A percentile compares a stretch with the other conserved stretches of the same genome.
Evolutionary conservation across 2,888 invertebrate genomes (phyloP).

Genomic region (Acrobasis repandana): DNA sequence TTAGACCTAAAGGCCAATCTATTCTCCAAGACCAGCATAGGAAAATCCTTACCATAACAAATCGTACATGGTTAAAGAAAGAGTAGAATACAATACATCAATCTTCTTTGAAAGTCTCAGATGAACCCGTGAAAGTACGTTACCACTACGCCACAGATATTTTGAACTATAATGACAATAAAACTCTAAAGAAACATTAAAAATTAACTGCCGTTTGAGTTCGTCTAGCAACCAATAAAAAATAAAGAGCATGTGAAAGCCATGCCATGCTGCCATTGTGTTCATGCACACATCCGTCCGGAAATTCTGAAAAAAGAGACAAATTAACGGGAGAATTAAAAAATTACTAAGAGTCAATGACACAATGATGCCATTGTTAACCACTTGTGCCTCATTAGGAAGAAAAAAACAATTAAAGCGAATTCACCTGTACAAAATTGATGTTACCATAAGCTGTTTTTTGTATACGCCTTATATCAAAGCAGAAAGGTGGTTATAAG

Average conservation of each 20-base stretch:
- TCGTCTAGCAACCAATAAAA: slow-evolving; percentile 4
- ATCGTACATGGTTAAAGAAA: too few species aligned
- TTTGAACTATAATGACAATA: background rate
- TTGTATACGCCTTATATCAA: slow-evolving; percentile 35
- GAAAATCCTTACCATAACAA: too few species aligned
- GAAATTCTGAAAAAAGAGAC: slow-evolving; percentile 55
- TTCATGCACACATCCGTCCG: slow-evolving; percentile 46
- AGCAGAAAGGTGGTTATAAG: slow-evolving; percentile 42
- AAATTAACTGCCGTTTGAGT: background rate
- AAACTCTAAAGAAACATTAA: background rate
- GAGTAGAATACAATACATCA: too few species aligned
- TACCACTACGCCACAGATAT: too few species aligned
- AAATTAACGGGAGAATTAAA: slow-evolving; percentile 61
- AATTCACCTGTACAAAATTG: slow-evolving; percentile 52
- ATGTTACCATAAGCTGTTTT: slow-evolving; percentile 23
- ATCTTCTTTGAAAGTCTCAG: too few species aligned
- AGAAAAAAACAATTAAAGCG: slow-evolving; percentile 70
- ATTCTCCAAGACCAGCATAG: too few species aligned
- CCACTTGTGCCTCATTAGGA: slow-evolving; percentile 79
- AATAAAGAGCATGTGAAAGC: slow-evolving; percentile 30
- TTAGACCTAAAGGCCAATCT: too few species aligned
- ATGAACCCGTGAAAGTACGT: too few species aligned
- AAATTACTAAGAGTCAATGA: slow-evolving; percentile 62
- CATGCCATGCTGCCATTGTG: slow-evolving; percentile 35
- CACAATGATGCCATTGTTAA: slow-evolving; percentile 74